Percentiles rank a stretch among this genome's conserved stretches.
These are phyloP conservation scores for Catocala fraxini DNA, from an alignment of 2,888 invertebrate species.

Conservation along the genomic window DNA sequence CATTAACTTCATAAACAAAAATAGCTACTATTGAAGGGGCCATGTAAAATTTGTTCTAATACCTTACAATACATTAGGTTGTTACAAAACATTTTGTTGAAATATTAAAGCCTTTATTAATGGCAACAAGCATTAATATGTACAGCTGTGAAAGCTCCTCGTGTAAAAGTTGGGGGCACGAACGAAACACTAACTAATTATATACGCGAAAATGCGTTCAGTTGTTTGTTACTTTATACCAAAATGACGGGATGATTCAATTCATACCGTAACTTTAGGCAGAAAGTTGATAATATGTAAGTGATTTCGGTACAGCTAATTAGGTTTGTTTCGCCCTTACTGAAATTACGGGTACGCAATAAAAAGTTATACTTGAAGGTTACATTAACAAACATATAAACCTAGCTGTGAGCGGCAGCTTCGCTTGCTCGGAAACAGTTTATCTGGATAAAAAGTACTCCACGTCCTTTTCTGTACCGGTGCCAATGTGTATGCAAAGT, in stretches of 20 bases:
- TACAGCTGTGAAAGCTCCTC: slow-evolving; percentile 23
- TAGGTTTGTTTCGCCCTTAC: too few species aligned
- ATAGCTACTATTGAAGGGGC: too few species aligned
- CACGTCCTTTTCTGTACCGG: too few species aligned
- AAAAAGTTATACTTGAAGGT: too few species aligned
- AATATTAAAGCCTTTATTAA: slow-evolving; percentile 17
- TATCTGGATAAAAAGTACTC: too few species aligned
- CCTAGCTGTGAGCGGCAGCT: too few species aligned
- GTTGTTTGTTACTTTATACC: slow-evolving; percentile 18
- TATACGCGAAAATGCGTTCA: slow-evolving; percentile 18
- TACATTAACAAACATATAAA: too few species aligned
- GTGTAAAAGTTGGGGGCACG: slow-evolving; percentile 26
- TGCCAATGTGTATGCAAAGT: too few species aligned
- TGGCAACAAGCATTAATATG: slow-evolving; percentile 18
- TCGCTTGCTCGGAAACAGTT: too few species aligned
- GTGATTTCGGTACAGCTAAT: too few species aligned
- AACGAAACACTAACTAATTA: slow-evolving; percentile 37
- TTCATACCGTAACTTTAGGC: slow-evolving; percentile 2
- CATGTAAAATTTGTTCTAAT: background rate
- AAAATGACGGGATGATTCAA: slow-evolving; percentile 3
- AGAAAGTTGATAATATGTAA: background rate
- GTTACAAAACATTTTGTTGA: slow-evolving; percentile 14
- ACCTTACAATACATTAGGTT: slow-evolving; percentile 11
- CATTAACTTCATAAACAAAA: too few species aligned
- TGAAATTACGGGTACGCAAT: too few species aligned